A percentile compares a stretch with the other conserved stretches of the same genome.
These are phyloP conservation scores for Chrysemys picta DNA, from an alignment of 2,113 vertebrate species.

Conservation along the genomic window DNA sequence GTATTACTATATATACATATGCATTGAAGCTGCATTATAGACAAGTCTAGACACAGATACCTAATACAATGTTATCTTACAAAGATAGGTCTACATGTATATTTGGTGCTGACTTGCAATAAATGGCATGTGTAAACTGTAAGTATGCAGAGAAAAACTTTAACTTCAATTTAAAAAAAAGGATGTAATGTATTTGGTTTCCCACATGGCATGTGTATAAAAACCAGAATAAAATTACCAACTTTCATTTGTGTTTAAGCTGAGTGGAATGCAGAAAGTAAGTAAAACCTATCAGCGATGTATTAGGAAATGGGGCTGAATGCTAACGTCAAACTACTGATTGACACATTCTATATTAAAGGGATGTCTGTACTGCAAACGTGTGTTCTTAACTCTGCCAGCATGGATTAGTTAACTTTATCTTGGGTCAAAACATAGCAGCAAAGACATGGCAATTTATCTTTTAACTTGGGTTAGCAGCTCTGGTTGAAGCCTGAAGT, in stretches of 20 bases:
- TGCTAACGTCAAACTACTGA: neutral
- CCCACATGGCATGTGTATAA: no score
- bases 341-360: neutral
- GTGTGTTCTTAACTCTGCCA: no score
- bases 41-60: neutral
- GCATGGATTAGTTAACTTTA: no score
- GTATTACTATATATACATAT: neutral
- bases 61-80: neutral
- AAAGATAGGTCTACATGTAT: neutral
- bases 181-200: no score
- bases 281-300: neutral
- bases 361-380: no score
- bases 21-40: neutral
- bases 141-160: neutral
- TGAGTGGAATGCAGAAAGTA: neutral
- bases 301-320: neutral
- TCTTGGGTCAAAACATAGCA: no score
- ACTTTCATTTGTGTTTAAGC: no score
- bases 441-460: no score
- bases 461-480: no score
- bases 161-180: no score
- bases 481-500: rapidly evolving
- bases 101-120: neutral
- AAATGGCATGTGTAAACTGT: neutral
- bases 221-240: no score